Evolutionary conservation across 1,140 invertebrate species (phyloP).

Genomic region (Drosophila repleta): DNA sequence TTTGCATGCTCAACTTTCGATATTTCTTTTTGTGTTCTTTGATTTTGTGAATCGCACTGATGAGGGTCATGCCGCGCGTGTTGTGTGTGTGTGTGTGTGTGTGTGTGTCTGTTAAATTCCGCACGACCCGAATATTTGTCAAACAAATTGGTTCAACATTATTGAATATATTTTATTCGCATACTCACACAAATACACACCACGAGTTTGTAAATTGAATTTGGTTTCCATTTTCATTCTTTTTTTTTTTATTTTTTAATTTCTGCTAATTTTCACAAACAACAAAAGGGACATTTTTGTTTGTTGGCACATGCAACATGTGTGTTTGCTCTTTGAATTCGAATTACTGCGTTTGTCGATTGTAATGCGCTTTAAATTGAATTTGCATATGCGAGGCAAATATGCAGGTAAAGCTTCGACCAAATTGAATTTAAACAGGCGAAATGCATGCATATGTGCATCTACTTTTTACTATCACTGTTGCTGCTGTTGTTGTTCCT

Average conservation of each 20-base stretch:
- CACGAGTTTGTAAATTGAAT: background rate
- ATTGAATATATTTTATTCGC: slow-evolving; percentile 5
- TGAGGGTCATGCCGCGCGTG: slow-evolving; percentile 23
- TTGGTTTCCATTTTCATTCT: background rate
- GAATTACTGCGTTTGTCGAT: slow-evolving; percentile 37
- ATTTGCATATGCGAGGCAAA: slow-evolving; percentile 31
- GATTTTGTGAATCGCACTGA: slow-evolving; percentile 34
- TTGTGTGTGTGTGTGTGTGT: too few species aligned
- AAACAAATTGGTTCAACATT: slow-evolving; percentile 53
- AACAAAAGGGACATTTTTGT: too few species aligned
- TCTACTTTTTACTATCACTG: background rate
- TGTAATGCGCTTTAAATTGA: slow-evolving; percentile 45
- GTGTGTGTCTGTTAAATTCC: slow-evolving; percentile 6
- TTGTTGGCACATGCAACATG: slow-evolving; percentile 33
- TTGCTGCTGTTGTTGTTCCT: background rate
- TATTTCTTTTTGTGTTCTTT: slow-evolving; percentile 5
- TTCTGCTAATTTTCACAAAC: background rate
- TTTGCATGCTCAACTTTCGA: slow-evolving; percentile 11
- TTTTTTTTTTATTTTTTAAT: slow-evolving; percentile 11
- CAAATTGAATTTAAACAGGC: slow-evolving; percentile 5
- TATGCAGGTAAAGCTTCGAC: slow-evolving; percentile 15
- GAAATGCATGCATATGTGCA: background rate
- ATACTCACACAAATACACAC: background rate
- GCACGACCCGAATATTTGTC: slow-evolving; percentile 33
- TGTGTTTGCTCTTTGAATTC: slow-evolving; percentile 36